Conservation (phyloP, 2,888 invertebrate species). For the Troides aeacus region DNA sequence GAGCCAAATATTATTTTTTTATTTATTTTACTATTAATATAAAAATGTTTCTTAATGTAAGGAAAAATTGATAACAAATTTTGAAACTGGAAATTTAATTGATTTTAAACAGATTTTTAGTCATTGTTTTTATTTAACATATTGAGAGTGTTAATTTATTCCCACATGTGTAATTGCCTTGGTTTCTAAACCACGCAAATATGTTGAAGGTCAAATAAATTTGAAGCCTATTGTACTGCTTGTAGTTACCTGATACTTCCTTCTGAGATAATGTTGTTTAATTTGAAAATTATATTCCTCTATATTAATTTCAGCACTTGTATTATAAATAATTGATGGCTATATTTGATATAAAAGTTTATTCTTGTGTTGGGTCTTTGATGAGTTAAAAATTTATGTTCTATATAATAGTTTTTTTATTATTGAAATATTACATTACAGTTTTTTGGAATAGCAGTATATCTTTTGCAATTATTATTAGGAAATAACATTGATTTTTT, state of each 20-base stretch:
- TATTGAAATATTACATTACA: too few relatives aligned
- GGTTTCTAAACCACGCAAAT: not conserved
- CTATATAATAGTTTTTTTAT: too few relatives aligned
- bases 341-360: too few relatives aligned
- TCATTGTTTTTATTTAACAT: not conserved
- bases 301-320: too few relatives aligned
- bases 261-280: not conserved
- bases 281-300: not conserved
- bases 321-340: too few relatives aligned
- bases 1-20: not conserved
- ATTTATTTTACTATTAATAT: not conserved
- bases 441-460: too few relatives aligned
- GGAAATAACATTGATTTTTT: too few relatives aligned
- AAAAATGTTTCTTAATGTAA: not conserved
- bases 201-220: constrained; percentile 5
- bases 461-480: too few relatives aligned
- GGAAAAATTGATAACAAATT: not conserved
- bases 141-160: not conserved
- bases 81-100: not conserved
- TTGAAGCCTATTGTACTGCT: not conserved
- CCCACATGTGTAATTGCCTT: not conserved
- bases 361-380: too few relatives aligned
- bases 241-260: constrained; percentile 10
- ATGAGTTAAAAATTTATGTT: too few relatives aligned
- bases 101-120: not conserved